These are phyloP conservation scores for Micropterix aruncella DNA, from an alignment of 2,888 invertebrate species.

Conservation along the genomic window DNA sequence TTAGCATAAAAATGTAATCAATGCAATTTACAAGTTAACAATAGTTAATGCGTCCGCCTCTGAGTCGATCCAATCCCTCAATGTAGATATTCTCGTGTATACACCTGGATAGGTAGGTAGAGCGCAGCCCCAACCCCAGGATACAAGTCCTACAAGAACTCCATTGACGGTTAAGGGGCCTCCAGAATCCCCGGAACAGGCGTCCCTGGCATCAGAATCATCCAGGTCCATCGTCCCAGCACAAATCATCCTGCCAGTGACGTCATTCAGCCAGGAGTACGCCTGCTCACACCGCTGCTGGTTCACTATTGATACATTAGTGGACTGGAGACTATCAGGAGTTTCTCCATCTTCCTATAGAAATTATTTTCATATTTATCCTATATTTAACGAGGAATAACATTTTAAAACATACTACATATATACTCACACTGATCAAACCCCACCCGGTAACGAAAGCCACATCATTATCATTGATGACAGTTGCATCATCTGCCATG, in stretches of 20 bases:
- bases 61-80: conserved; percentile 20
- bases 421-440: conserved; percentile 19
- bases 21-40: too few relatives aligned
- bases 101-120: conserved; percentile 32
- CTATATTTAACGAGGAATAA: too few relatives aligned
- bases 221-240: conserved; percentile 19
- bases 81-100: conserved; percentile 26
- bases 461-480: conserved; percentile 20
- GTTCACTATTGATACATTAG: conserved; percentile 19
- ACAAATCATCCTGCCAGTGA: conserved; percentile 22
- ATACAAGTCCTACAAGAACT: conserved; percentile 28
- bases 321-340: conserved; percentile 12
- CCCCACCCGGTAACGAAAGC: conserved; percentile 33
- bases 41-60: too few relatives aligned
- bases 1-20: too few relatives aligned
- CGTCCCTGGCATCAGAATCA: conserved; percentile 17
- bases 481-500: conserved; percentile 17
- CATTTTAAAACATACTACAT: too few relatives aligned
- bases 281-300: conserved; percentile 19
- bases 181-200: conserved; percentile 37
- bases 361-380: too few relatives aligned
- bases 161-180: conserved; percentile 29
- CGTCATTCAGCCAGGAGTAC: conserved; percentile 18
- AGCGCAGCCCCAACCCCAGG: conserved; percentile 35
- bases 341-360: conserved; percentile 9